phyloP scores from a whole-genome alignment of 2,113 vertebrate species.

The Xyrauchen texanus region DNA sequence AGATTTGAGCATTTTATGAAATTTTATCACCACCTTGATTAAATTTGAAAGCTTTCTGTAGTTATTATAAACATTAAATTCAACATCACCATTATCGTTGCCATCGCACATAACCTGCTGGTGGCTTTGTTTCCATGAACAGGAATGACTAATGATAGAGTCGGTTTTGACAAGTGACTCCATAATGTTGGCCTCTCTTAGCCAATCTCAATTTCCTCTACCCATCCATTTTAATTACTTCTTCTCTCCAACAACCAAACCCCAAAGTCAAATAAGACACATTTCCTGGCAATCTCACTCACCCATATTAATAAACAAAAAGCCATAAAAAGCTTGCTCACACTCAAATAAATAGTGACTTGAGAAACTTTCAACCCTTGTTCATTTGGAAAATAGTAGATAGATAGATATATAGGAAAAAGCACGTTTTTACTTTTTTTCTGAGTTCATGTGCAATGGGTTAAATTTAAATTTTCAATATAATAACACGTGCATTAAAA shows the following conservation, averaged over 20 bases:
- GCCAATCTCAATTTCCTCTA: constrained; percentile 48
- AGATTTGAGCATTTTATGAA: not conserved
- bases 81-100: not conserved
- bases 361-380: not conserved
- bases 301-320: constrained; percentile 46
- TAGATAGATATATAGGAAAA: no score
- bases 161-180: constrained; percentile 30
- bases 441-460: no score
- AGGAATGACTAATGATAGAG: constrained; percentile 37
- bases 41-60: constrained; percentile 8
- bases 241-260: not conserved
- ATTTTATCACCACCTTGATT: not conserved
- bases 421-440: no score
- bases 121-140: not conserved
- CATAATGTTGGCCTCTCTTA: constrained; percentile 40
- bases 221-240: constrained; percentile 53
- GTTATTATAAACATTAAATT: constrained; percentile 8
- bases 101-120: not conserved
- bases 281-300: constrained; percentile 35
- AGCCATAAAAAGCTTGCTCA: constrained; percentile 16
- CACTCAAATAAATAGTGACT: constrained; percentile 32
- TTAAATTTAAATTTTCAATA: no score
- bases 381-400: no score
- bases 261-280: constrained; percentile 49
- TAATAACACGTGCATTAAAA: no score